Conservation (phyloP, 2,113 vertebrate species). For the Laterallus jamaicensis region DNA sequence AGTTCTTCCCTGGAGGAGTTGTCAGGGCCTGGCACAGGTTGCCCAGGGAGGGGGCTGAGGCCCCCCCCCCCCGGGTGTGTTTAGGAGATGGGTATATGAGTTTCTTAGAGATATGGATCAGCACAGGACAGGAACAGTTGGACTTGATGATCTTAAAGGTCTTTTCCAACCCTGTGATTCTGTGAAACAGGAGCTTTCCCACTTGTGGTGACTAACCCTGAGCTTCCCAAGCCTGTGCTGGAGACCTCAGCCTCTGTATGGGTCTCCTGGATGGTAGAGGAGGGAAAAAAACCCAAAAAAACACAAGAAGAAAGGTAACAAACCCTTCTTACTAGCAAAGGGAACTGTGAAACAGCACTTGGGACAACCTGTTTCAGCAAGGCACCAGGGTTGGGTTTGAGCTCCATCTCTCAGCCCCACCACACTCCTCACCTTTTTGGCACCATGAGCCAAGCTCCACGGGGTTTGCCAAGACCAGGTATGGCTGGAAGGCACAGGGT, state of each 20-base stretch:
- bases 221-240: rapidly evolving
- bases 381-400: rapidly evolving
- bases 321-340: neutral
- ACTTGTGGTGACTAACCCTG: rapidly evolving
- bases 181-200: neutral
- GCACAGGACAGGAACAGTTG: too few species aligned
- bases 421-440: rapidly evolving
- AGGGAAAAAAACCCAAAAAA: neutral
- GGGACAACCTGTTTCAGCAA: rapidly evolving
- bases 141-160: too few species aligned
- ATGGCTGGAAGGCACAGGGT: rapidly evolving
- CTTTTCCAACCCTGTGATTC: too few species aligned
- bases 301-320: neutral
- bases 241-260: rapidly evolving
- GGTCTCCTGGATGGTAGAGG: rapidly evolving
- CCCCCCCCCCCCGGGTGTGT: too few species aligned
- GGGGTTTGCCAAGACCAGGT: neutral
- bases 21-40: too few species aligned
- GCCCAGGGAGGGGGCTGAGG: too few species aligned
- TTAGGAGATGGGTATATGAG: too few species aligned
- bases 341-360: neutral
- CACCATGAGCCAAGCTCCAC: rapidly evolving
- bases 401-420: too few species aligned
- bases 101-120: too few species aligned
- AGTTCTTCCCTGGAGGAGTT: too few species aligned